A percentile compares a stretch with the other conserved stretches of the same genome.
Evolutionary conservation across 2,888 invertebrate species (phyloP).

Genomic region (Eulithis testata): DNA sequence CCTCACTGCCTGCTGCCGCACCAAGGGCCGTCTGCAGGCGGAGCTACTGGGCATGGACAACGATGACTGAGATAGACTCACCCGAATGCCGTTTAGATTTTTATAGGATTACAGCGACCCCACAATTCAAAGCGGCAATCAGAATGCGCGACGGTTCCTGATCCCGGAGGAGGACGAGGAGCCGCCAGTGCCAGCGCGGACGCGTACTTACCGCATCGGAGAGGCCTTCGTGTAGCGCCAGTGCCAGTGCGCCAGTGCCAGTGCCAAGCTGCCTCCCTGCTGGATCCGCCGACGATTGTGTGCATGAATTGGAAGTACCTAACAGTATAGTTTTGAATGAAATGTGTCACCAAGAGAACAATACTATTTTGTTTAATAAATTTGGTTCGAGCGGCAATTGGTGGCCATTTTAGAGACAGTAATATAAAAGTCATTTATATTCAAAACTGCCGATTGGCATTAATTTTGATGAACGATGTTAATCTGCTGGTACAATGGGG

Average conservation of each 20-base stretch:
- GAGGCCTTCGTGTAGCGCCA: constrained; percentile 37
- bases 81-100: constrained; percentile 39
- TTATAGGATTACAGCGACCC: constrained; percentile 44
- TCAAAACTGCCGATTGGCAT: constrained; percentile 15
- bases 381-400: constrained; percentile 33
- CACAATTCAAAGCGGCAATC: constrained; percentile 30
- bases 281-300: constrained; percentile 23
- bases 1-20: constrained; percentile 94
- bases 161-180: constrained; percentile 25
- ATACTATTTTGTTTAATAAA: constrained; percentile 27
- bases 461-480: constrained; percentile 14
- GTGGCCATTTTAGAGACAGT: constrained; percentile 27
- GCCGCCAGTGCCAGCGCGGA: constrained; percentile 10
- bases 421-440: constrained; percentile 10
- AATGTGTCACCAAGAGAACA: constrained; percentile 35
- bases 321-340: constrained; percentile 22
- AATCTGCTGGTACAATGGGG: constrained; percentile 32
- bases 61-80: constrained; percentile 87
- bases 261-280: background rate
- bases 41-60: constrained; percentile 94
- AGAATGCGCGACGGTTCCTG: constrained; percentile 21
- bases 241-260: no score
- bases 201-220: constrained; percentile 32
- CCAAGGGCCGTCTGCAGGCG: constrained; percentile 92
- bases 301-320: constrained; percentile 36